Evolutionary conservation across 2,113 vertebrate genomes (phyloP), one percentile per base, ranked within the genome.

Genomic region (Cygnus atratus): DNA sequence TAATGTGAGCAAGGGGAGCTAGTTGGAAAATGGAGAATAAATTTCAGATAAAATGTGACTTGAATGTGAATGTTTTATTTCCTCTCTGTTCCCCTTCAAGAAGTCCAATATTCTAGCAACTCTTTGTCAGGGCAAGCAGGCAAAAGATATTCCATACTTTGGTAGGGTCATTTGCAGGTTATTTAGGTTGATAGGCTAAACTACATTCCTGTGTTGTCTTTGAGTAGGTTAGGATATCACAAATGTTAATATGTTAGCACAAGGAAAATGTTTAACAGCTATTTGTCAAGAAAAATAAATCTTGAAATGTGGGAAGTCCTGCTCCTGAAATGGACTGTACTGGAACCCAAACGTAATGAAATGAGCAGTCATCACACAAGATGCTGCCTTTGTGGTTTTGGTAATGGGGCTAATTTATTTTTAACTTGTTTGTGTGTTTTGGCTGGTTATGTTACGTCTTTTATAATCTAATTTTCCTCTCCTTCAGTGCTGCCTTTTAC

Each of bases 381-480:
- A 92, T 89, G 80, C 81, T 95, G 82, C 67, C 77, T 95, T 95
- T 96, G 83, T 95, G 95, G 84, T 68, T 97, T 96, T 79, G 44
- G 76, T 97, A 94, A 91, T n/a, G 80, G 84, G 63, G 44, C 44
- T 92, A 71, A 78, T 85, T 96, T 92, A 87, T 92, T 95, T 91
- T 94, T 93, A 93, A 96, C 61, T 92, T 93, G 86, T 90, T 92
- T 95, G 74, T 96, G 54, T 96, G 87, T 92, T 96, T 97, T 96
- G 92, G 55, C 93, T 93, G 88, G 86, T 95, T 73, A 31, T 75
- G 31, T 96, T 96, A 89, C 29, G 28, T 91, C 57, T 80, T 84
- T 71, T 70, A n/a, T 96, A 94, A 97, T 96, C 74, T 93, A 82
- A 66, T 96, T 95, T 92, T 94, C 50, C 21, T 82, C 24, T 95